These are phyloP conservation scores for Labroides dimidiatus DNA, from an alignment of 2,797 vertebrate species.

Conservation along the genomic window DNA sequence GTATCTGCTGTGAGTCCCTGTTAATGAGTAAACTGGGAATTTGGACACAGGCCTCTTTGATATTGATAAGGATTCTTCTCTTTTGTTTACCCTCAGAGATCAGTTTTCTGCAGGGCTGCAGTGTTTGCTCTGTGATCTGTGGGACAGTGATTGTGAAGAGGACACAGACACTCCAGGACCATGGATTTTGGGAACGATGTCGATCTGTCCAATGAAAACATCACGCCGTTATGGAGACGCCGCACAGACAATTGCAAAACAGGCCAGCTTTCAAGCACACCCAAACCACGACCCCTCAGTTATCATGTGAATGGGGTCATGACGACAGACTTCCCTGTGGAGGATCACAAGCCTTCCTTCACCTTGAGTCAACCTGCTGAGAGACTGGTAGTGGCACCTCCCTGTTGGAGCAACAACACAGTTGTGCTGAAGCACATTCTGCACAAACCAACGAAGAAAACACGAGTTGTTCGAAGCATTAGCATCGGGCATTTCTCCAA, in stretches of 20 bases:
- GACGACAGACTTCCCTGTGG: conserved; percentile 86
- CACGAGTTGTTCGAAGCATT: conserved; percentile 77
- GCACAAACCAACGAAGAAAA: conserved; percentile 81
- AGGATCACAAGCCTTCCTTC: conserved; percentile 78
- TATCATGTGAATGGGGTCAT: conserved; percentile 88
- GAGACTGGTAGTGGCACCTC: conserved; percentile 64
- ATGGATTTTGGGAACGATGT: conserved; percentile 87
- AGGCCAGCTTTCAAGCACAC: conserved; percentile 56
- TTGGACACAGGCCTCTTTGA: conserved; percentile 35
- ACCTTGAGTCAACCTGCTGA: conserved; percentile 76
- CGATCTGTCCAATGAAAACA: conserved; percentile 86
- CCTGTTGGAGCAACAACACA: conserved; percentile 40
- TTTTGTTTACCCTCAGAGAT: conserved; percentile 58
- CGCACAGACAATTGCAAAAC: conserved; percentile 70
- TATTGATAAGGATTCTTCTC: conserved; percentile 42
- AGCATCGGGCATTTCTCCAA: conserved; percentile 80
- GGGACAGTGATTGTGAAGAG: conserved; percentile 31
- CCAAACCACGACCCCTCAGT: conserved; percentile 85
- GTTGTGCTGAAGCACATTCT: conserved; percentile 76
- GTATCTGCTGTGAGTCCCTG: conserved; percentile 24
- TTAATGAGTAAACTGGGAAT: conserved; percentile 77
- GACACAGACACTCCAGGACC: conserved; percentile 11
- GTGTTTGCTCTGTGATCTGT: conserved; percentile 56
- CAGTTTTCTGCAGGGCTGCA: conserved; percentile 37
- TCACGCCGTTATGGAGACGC: conserved; percentile 86